Evolutionary conservation across 1,140 invertebrate species (phyloP).

Genomic region (Pseudachorutes palmiensis): DNA sequence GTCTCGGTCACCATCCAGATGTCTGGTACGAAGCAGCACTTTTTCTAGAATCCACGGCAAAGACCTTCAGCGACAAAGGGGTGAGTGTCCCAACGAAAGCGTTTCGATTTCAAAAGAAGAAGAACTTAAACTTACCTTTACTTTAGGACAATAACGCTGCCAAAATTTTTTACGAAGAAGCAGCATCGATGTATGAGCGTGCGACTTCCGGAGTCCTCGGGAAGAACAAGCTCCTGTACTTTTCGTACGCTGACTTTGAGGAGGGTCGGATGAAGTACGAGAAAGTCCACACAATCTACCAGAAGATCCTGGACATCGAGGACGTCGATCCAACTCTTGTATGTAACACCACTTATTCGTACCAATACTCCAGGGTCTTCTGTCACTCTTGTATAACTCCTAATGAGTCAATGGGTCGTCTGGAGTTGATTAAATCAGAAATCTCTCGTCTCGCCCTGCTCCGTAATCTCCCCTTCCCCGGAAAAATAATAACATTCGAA

Average conservation of each 20-base stretch:
- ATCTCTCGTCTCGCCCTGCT: background rate
- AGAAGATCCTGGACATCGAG: conserved; percentile 74
- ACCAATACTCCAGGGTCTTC: background rate
- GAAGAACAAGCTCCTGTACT: conserved; percentile 88
- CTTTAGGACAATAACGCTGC: conserved; percentile 81
- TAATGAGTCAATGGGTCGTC: background rate
- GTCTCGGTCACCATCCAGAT: conserved; percentile 93
- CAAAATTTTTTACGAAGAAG: conserved; percentile 87
- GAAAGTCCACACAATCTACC: conserved; percentile 95
- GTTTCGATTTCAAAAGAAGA: background rate
- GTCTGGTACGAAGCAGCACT: conserved; percentile 98
- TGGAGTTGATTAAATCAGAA: background rate
- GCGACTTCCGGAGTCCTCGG: conserved; percentile 75
- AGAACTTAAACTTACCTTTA: too few species aligned
- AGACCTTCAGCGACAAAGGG: conserved; percentile 87
- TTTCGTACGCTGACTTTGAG: conserved; percentile 98
- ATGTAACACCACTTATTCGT: conserved; percentile 40
- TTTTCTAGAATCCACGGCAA: conserved; percentile 88
- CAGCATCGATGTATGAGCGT: conserved; percentile 85
- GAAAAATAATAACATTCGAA: background rate
- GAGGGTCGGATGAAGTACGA: conserved; percentile 93
- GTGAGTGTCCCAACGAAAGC: conserved; percentile 51
- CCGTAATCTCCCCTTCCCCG: too few species aligned
- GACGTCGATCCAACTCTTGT: conserved; percentile 92
- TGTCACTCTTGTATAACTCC: too few species aligned